Evolutionary conservation across 1,140 invertebrate species (phyloP), one percentile per base, ranked within the genome.

Genomic region (Brachionus rubens): DNA sequence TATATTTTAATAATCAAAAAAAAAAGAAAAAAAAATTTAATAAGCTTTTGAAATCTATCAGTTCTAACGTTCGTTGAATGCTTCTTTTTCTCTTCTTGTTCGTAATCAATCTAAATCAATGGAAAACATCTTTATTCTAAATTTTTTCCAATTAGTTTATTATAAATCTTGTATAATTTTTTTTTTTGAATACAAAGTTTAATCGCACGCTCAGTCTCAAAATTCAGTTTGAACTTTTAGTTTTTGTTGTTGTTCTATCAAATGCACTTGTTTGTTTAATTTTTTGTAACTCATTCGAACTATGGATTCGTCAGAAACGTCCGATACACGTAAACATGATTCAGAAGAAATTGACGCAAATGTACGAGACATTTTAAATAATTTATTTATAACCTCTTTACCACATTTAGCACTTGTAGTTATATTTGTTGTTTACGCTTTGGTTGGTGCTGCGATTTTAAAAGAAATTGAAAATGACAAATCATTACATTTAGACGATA

Each of bases 391-490:
- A 6, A 54, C 24, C 4, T 72, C 68, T 9, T 40, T 72, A 21
- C 68, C 68, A 10, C 68, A 72, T 16, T 21, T 72, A 48, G 68
- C 48, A 19, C 6, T 72, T 16, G n/a, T 54, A 72, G 28, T 12
- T 48, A 41, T 72, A 16, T 72, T 72, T 72, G 46, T 72, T 14
- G 19, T 48, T 0, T 72, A 72, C 16, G 30, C 33, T 21, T 30
- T 72, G 10, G 28, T 72, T 26, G 68, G 68, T 21, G 48, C 46
- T 19, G 48, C 48, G 6, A 72, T 72, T 54, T 24, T 72, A 33
- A 72, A 72, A 72, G 68, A 72, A 40, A 72, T 72, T 5, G 68
- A 72, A 36, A 36, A 33, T 14, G 68, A 72, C n/a, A 43, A 65
- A 65, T 41, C 59, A 24, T 40, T 65, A 28, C 40, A 41, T 41